Conservation (phyloP, 2,888 invertebrate genomes). For the Syrista parreyssii region DNA sequence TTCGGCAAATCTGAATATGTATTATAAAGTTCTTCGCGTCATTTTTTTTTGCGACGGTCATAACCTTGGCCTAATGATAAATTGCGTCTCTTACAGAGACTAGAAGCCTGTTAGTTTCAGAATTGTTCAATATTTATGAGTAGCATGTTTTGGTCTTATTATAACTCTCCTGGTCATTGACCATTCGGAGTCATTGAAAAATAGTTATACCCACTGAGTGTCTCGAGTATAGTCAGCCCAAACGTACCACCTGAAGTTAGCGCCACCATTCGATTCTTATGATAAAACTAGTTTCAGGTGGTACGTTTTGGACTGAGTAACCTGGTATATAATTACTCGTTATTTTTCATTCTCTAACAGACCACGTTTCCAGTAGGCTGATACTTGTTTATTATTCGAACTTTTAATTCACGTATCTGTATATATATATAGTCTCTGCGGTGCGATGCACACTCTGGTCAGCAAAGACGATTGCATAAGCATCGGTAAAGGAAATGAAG, state of each 20-base stretch:
- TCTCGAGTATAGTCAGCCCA: neutral
- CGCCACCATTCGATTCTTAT: too few species aligned
- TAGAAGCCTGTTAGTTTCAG: neutral
- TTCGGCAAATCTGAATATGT: neutral
- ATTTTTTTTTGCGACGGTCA: neutral
- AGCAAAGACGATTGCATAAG: conserved; percentile 12
- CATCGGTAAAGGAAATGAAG: conserved; percentile 35
- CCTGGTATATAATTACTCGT: neutral
- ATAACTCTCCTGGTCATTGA: neutral
- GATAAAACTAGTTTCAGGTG: too few species aligned
- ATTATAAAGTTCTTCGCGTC: neutral
- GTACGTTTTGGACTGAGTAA: too few species aligned
- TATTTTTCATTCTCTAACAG: neutral
- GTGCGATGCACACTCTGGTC: neutral
- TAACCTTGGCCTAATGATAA: conserved; percentile 8
- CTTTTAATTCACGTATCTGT: neutral
- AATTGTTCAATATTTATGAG: conserved; percentile 1
- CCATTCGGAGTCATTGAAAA: neutral
- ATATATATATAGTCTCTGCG: neutral
- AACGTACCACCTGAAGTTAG: too few species aligned
- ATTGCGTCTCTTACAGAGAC: neutral
- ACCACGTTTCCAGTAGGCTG: neutral
- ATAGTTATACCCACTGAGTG: neutral
- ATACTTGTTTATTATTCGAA: too few species aligned
- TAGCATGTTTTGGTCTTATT: neutral